Conservation (phyloP, 2,888 invertebrate species). For the Rhagium mordax region DNA sequence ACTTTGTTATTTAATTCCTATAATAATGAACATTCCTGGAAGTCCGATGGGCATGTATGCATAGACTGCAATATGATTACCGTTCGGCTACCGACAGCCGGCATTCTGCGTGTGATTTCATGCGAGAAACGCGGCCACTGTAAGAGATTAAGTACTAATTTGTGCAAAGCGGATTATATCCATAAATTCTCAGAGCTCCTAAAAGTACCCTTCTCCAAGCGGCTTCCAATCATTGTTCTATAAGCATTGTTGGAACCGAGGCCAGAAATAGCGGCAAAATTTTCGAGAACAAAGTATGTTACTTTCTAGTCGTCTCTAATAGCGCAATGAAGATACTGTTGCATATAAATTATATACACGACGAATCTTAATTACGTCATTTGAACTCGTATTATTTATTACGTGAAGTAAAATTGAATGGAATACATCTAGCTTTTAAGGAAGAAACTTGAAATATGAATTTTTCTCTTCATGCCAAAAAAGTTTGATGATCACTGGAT, state of each 20-base stretch:
- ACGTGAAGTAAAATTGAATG: too few species aligned
- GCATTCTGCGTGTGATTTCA: slow-evolving; percentile 61
- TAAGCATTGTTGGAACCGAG: background rate
- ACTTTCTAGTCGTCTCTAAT: too few species aligned
- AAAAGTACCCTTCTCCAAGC: slow-evolving; percentile 39
- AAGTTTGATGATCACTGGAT: too few species aligned
- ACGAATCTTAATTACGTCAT: too few species aligned
- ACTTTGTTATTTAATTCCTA: background rate
- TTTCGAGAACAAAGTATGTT: too few species aligned
- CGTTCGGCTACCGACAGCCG: slow-evolving; percentile 4
- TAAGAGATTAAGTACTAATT: slow-evolving; percentile 64
- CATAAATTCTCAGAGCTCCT: slow-evolving; percentile 56
- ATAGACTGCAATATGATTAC: slow-evolving; percentile 17
- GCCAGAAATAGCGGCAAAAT: background rate
- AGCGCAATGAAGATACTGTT: too few species aligned
- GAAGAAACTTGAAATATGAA: too few species aligned
- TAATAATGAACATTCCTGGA: background rate
- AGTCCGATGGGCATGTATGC: background rate
- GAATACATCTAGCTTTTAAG: too few species aligned
- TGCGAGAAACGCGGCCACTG: slow-evolving; percentile 62
- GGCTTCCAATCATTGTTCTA: slow-evolving; percentile 12
- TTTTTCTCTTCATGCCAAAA: too few species aligned
- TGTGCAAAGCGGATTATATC: slow-evolving; percentile 64
- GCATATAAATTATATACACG: too few species aligned
- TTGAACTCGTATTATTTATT: too few species aligned